Base-by-base conservation (phyloP, 2,113 vertebrate species). In the Vidua chalybeata region DNA sequence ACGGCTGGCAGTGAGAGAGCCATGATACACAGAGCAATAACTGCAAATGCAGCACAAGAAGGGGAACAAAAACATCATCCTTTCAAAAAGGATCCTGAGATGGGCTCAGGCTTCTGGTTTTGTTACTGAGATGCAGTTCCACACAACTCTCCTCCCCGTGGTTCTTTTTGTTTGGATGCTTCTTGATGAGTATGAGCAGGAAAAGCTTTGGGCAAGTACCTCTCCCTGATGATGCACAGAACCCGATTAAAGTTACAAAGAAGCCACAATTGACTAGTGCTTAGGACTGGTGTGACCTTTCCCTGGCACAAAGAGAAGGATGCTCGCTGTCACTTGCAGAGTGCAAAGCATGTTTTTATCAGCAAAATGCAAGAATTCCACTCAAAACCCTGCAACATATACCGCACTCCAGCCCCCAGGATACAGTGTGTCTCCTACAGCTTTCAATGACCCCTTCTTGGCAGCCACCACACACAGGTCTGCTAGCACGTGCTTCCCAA, bases 381-480 rank as follows among this genome's bases (percentile, higher is more conserved):
- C 35, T n/a, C 20, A 49, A 87, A 10, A 6, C 27, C 80, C 30
- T 3, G 7, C 3, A 51, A 8, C 15, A 7, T 0, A 31, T 0
- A 54, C 6, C 4, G 11, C 0, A 0, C 18, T 59, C 37, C 30
- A 63, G 35, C 10, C 67, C 56, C 24, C 39, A 27, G 52, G 22
- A 45, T 30, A 31, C 0, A 1, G 48, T 81, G 2, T 7, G 85
- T 63, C 39, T 63, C 26, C 37, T 51, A 31, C 11, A 18, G 7
- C 27, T 45, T 64, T 10, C 21, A 71, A 3, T 0, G 0, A 7
- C 6, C 27, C 9, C 23, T 51, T 48, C 21, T 15, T 0, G 8
- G 30, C 43, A 80, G 39, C 18, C 41, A 30, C 3, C 0, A 2
- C 17, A 39, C 0, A 4, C 15, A 76, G 16, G 23, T 15, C 54